A percentile compares a stretch with the other conserved stretches of the same genome.
Conservation (phyloP, 2,888 invertebrate species). For the Coleophora flavipennella region DNA sequence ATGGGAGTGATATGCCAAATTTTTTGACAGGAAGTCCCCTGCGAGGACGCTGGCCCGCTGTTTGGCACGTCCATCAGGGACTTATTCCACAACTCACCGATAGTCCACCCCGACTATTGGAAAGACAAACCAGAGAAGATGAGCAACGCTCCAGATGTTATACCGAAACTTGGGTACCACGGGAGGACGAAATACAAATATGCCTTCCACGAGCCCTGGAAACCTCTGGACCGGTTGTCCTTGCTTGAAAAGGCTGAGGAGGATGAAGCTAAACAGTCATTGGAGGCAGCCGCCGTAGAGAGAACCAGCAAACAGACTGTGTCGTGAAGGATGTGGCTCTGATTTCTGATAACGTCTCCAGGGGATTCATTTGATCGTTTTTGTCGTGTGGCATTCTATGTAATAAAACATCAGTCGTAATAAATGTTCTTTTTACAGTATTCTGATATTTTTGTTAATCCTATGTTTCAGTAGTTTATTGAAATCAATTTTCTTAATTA, state of each 20-base stretch:
- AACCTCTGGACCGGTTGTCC: constrained; percentile 45
- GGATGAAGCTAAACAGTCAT: constrained; percentile 25
- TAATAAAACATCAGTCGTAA: neutral
- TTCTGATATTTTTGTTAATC: too few relatives aligned
- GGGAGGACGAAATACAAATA: constrained; percentile 51
- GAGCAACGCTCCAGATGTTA: constrained; percentile 20
- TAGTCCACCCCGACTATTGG: constrained; percentile 53
- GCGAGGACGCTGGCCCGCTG: constrained; percentile 29
- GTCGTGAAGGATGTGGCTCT: constrained; percentile 30
- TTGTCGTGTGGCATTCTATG: neutral
- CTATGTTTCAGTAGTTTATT: too few relatives aligned
- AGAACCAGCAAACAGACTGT: constrained; percentile 18
- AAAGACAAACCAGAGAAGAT: constrained; percentile 33
- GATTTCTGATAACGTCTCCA: constrained; percentile 23
- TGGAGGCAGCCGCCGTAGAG: constrained; percentile 12
- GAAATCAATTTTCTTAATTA: too few relatives aligned
- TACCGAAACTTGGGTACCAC: constrained; percentile 52
- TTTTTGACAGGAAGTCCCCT: constrained; percentile 52
- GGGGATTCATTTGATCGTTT: neutral
- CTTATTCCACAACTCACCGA: constrained; percentile 41
- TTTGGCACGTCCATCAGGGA: constrained; percentile 31
- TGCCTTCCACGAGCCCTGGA: constrained; percentile 64
- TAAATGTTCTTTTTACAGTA: too few relatives aligned
- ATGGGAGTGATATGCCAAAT: constrained; percentile 23
- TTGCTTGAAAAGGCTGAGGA: constrained; percentile 49